phyloP scores from a whole-genome alignment of 2,797 vertebrate species.

The Chrysocyon brachyurus region DNA sequence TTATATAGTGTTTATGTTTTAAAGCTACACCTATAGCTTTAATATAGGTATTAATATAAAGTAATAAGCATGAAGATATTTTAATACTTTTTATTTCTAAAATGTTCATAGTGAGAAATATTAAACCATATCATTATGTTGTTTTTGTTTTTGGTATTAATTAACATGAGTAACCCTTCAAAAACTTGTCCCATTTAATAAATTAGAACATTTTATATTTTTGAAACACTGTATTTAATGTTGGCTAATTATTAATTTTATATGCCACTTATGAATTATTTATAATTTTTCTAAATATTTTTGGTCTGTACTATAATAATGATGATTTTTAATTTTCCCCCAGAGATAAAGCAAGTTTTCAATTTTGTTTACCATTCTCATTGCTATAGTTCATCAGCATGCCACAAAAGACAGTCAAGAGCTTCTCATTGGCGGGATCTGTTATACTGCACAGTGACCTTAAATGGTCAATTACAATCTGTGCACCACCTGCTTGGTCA shows the following conservation, averaged over 20 bases:
- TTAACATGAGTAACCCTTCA: conserved; percentile 16
- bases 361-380: conserved; percentile 99
- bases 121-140: neutral
- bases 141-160: neutral
- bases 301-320: conserved; percentile 58
- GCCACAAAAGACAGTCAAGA: conserved; percentile 99
- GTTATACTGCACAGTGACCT: conserved; percentile 97
- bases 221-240: conserved; percentile 63
- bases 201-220: conserved; percentile 63
- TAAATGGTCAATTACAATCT: conserved; percentile 99
- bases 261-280: conserved; percentile 37
- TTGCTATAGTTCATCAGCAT: conserved; percentile 99
- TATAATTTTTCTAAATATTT: conserved; percentile 72
- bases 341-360: conserved; percentile 90
- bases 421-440: conserved; percentile 98
- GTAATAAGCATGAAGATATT: conserved; percentile 41
- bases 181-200: conserved; percentile 52
- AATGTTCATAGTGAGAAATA: conserved; percentile 54
- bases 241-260: conserved; percentile 55
- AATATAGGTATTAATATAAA: conserved; percentile 39
- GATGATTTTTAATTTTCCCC: conserved; percentile 80
- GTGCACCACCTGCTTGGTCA: conserved; percentile 99
- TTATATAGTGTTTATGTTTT: conserved; percentile 38
- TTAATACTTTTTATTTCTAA: conserved; percentile 10
- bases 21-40: neutral